A percentile compares a stretch with the other conserved stretches of the same genome.
Evolutionary conservation across 2,113 vertebrate species (phyloP).

Genomic region (Melozone crissalis): DNA sequence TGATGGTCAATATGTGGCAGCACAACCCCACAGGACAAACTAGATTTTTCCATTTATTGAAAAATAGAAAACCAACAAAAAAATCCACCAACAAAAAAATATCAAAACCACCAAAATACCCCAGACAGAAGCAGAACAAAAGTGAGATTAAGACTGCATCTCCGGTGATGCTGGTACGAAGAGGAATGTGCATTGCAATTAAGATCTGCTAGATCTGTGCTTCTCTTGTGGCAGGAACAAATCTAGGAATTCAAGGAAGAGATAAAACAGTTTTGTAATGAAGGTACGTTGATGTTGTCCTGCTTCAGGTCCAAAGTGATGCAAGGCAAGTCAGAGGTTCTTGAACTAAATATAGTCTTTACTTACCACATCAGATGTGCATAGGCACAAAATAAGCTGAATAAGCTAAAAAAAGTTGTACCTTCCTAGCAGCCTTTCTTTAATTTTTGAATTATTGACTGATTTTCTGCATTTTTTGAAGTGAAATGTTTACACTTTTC

Average conservation of each 20-base stretch:
- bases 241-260: neutral
- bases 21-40: neutral
- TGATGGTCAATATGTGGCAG: neutral
- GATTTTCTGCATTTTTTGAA: neutral
- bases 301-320: neutral
- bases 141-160: neutral
- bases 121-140: neutral
- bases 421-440: neutral
- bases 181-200: accelerated
- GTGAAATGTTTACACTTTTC: neutral
- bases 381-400: neutral
- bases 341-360: neutral
- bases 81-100: neutral
- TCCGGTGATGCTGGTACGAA: neutral
- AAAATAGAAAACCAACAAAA: neutral
- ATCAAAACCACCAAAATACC: neutral
- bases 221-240: neutral
- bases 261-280: neutral
- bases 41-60: neutral
- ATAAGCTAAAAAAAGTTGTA: neutral
- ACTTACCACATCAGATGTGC: neutral
- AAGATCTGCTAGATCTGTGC: neutral
- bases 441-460: neutral
- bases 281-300: neutral
- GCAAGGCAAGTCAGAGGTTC: neutral